Conservation (phyloP, 2,888 invertebrate species). For the Dinocampus coccinellae region DNA sequence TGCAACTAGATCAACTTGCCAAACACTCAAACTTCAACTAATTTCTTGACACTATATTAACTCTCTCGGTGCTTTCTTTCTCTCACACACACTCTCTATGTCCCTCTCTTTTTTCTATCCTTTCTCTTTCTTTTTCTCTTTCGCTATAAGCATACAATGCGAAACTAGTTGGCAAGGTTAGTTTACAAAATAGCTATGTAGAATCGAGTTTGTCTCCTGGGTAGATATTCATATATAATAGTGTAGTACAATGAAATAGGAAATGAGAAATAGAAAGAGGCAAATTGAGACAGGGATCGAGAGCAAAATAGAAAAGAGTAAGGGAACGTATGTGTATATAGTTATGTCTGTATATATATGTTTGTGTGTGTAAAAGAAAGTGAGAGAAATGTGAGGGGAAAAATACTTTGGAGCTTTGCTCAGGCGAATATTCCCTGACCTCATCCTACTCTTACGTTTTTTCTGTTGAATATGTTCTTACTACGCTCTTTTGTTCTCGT, state of each 20-base stretch:
- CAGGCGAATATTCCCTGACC: background rate
- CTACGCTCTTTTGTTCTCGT: background rate
- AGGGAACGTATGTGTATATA: too few relatives aligned
- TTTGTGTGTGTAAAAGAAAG: too few relatives aligned
- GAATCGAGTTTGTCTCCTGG: background rate
- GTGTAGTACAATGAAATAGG: background rate
- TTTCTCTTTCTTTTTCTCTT: too few relatives aligned
- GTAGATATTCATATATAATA: background rate
- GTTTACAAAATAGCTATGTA: constrained; percentile 7
- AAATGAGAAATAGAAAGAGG: background rate
- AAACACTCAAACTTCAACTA: constrained; percentile 15
- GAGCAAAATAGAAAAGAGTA: too few relatives aligned
- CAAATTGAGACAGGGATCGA: too few relatives aligned
- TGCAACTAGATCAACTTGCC: constrained; percentile 12
- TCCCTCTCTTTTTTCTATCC: too few relatives aligned
- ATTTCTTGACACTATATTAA: background rate
- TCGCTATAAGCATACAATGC: too few relatives aligned
- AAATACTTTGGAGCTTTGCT: constrained; percentile 7
- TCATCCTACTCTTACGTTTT: too few relatives aligned
- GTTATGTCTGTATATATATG: too few relatives aligned
- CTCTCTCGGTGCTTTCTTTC: background rate
- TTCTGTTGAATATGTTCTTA: background rate
- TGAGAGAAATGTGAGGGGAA: background rate
- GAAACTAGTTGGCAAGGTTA: background rate
- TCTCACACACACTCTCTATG: too few relatives aligned